phyloP scores from a whole-genome alignment of 2,797 vertebrate genomes.

The Pyrocephalus nanus region DNA sequence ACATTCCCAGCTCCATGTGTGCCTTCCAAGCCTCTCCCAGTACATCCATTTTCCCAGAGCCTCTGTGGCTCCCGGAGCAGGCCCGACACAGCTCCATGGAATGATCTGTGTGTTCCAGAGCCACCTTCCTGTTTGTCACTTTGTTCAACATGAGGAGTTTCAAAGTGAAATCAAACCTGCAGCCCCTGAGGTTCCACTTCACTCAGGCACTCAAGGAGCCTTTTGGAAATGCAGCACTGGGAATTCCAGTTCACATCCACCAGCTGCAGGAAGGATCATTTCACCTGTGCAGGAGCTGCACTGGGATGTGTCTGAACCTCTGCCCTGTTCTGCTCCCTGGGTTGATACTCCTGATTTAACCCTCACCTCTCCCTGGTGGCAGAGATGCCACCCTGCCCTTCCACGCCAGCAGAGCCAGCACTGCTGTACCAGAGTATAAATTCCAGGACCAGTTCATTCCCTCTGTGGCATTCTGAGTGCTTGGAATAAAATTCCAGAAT shows the following conservation, averaged over 20 bases:
- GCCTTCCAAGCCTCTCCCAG: background rate
- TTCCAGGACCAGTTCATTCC: background rate
- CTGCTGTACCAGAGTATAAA: background rate
- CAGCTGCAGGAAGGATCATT: background rate
- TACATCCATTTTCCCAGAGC: background rate
- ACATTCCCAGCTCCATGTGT: rapidly evolving
- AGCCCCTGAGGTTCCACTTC: background rate
- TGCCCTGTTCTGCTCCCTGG: background rate
- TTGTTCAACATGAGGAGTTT: background rate
- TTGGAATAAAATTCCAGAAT: background rate
- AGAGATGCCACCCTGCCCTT: background rate
- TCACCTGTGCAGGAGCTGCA: background rate
- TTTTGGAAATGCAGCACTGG: background rate
- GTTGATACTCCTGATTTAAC: background rate
- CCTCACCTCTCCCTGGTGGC: background rate
- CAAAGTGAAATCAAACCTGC: background rate
- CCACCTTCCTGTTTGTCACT: background rate
- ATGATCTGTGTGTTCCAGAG: background rate
- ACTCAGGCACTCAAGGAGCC: background rate
- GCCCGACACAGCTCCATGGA: background rate
- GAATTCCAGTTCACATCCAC: background rate
- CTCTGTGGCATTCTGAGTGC: background rate
- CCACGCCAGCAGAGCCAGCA: background rate
- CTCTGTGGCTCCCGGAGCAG: background rate
- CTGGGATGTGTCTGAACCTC: background rate